Percentiles rank a stretch among this genome's conserved stretches.
phyloP scores from a whole-genome alignment of 2,888 invertebrate species.

The Drosophila formosana region DNA sequence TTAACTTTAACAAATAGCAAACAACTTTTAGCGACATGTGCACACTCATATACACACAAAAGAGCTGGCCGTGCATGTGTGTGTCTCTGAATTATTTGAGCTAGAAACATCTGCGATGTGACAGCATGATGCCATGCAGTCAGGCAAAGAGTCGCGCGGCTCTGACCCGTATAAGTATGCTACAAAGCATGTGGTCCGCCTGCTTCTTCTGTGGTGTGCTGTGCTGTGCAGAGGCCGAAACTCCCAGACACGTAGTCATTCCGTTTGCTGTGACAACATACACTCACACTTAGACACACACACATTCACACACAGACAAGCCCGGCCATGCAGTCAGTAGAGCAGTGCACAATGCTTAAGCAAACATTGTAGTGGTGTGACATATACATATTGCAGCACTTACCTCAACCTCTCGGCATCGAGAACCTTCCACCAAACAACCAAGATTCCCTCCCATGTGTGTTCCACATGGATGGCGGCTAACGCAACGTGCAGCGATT shows the following conservation, averaged over 20 bases:
- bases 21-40: constrained; percentile 59
- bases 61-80: constrained; percentile 35
- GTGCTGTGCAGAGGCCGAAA: constrained; percentile 24
- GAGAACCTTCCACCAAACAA: background rate
- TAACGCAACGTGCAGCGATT: constrained; percentile 48
- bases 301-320: constrained; percentile 9
- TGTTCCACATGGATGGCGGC: constrained; percentile 37
- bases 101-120: constrained; percentile 74
- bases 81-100: constrained; percentile 58
- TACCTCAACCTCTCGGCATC: constrained; percentile 34
- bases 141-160: constrained; percentile 40
- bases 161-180: constrained; percentile 76
- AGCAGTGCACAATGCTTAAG: constrained; percentile 56
- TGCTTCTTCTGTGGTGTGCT: constrained; percentile 13
- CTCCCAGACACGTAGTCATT: constrained; percentile 53
- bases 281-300: constrained; percentile 13
- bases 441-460: constrained; percentile 17
- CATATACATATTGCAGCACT: constrained; percentile 78
- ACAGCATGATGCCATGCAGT: constrained; percentile 71
- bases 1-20: constrained; percentile 65
- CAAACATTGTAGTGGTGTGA: constrained; percentile 75
- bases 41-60: constrained; percentile 32
- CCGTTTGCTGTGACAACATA: constrained; percentile 28
- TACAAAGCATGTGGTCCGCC: constrained; percentile 53
- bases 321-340: constrained; percentile 36